Conservation (phyloP, 2,797 vertebrate genomes). For the Microhierax caerulescens region DNA sequence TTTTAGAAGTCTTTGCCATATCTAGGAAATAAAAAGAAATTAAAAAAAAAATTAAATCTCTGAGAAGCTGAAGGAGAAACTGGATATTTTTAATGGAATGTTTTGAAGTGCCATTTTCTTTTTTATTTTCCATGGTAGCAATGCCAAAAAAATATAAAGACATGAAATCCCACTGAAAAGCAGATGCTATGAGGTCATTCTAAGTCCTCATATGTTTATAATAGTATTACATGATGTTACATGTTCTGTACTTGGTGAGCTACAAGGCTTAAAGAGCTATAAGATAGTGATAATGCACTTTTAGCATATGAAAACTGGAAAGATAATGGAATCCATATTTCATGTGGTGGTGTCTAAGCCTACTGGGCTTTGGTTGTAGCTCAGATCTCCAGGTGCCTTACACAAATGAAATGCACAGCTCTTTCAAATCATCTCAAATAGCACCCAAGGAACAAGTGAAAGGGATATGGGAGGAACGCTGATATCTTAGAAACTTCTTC, state of each 20-base stretch:
- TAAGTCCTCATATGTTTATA: background rate
- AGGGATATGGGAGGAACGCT: background rate
- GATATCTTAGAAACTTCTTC: background rate
- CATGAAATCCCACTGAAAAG: background rate
- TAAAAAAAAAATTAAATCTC: background rate
- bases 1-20: background rate
- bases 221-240: background rate
- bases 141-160: background rate
- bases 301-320: background rate
- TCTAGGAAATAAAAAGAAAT: background rate
- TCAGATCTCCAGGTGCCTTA: background rate
- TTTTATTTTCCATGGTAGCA: conserved; percentile 1
- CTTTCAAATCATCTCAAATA: background rate
- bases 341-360: background rate
- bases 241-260: background rate
- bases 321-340: conserved; percentile 25
- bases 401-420: background rate
- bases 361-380: background rate
- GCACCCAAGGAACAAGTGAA: background rate
- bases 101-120: background rate
- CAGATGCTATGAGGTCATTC: background rate
- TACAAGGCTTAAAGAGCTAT: background rate
- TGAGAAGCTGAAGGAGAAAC: background rate
- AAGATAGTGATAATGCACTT: background rate
- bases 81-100: conserved; percentile 7